A percentile compares a stretch with the other conserved stretches of the same genome.
phyloP scores from a whole-genome alignment of 2,113 vertebrate species.

The Psittacula cyanocephala region DNA sequence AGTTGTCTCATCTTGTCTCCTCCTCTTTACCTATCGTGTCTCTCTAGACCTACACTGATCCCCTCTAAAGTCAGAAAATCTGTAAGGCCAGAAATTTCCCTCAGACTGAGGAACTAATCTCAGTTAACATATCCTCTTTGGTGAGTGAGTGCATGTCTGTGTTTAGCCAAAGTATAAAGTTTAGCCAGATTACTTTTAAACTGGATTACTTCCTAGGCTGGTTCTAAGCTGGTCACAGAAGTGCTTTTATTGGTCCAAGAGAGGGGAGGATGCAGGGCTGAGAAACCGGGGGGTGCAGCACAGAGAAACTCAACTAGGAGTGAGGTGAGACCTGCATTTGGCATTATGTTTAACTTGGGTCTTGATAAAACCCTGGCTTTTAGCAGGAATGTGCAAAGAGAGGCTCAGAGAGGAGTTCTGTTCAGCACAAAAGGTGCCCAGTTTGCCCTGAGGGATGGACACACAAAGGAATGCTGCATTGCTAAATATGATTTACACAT shows the following conservation, averaged over 20 bases:
- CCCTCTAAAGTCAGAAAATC: neutral
- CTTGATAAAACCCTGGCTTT: neutral
- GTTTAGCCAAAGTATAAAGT: neutral
- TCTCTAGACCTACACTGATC: neutral
- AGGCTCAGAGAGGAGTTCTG: neutral
- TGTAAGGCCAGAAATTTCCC: neutral
- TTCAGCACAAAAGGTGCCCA: neutral
- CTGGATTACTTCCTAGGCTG: neutral
- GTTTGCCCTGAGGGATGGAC: neutral
- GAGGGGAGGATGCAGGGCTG: neutral
- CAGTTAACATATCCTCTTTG: neutral
- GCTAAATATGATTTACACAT: neutral
- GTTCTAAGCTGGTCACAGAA: neutral
- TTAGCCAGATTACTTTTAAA: neutral
- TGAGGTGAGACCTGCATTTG: neutral
- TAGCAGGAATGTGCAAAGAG: neutral
- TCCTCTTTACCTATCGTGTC: neutral
- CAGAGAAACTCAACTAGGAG: neutral
- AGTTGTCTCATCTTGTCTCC: neutral
- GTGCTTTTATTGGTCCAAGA: neutral
- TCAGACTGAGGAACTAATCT: neutral
- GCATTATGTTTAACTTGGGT: rapidly evolving
- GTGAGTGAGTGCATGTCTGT: rapidly evolving
- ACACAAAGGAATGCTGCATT: neutral
- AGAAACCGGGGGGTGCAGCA: neutral